Percentiles rank a stretch among this genome's conserved stretches.
Conservation (phyloP, 2,113 vertebrate genomes). For the Lepus timidus region DNA sequence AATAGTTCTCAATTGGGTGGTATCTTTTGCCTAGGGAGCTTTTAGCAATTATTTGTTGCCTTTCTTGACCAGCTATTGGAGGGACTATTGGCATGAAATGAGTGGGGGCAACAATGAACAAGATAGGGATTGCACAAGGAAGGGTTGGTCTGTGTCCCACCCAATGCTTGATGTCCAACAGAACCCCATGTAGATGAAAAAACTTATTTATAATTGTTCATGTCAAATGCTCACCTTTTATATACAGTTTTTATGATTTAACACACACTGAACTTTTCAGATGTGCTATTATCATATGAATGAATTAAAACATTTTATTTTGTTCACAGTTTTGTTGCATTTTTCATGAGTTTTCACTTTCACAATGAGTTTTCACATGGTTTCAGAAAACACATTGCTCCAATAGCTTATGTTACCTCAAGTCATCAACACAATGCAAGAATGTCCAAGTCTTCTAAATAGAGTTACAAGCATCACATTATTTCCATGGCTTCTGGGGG, state of each 20-base stretch:
- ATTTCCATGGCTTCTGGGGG: background rate
- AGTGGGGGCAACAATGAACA: background rate
- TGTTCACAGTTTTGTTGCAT: background rate
- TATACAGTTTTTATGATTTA: background rate
- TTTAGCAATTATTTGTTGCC: background rate
- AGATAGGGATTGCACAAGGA: background rate
- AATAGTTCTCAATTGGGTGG: background rate
- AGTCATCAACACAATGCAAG: background rate
- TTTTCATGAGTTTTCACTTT: background rate
- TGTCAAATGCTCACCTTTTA: background rate
- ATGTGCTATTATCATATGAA: background rate
- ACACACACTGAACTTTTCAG: background rate
- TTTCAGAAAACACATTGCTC: slow-evolving; percentile 1
- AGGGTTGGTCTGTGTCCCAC: background rate
- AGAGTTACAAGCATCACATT: background rate
- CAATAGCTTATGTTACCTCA: background rate
- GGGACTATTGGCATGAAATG: background rate
- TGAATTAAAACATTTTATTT: slow-evolving; percentile 10
- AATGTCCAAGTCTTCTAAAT: background rate
- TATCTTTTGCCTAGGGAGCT: background rate
- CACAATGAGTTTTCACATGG: background rate
- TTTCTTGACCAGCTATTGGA: background rate
- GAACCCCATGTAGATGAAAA: background rate
- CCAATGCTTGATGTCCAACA: background rate
- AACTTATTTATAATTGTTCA: background rate